Evolutionary conservation across 2,113 vertebrate genomes (phyloP), one percentile per base, ranked within the genome.

Genomic region (Podarcis cretensis): DNA sequence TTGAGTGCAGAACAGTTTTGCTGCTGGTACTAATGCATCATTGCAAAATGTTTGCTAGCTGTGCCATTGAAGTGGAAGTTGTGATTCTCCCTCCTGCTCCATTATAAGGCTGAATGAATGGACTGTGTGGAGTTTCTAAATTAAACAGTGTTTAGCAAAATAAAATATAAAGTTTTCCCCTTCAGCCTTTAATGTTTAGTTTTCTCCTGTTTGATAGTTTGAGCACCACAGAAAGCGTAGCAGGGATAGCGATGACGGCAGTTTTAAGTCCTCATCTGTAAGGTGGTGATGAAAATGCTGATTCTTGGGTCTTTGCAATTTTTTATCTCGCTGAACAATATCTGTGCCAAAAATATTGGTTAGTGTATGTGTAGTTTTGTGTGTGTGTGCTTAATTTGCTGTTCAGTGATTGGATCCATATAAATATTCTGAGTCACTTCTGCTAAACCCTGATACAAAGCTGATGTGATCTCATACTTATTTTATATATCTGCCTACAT

Each of bases 131-230:
- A 8, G 91, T 91, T 92, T 87, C 68, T 59, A 81, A 91, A 92
- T 63, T 76, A 89, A 90, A 48, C 71, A 65, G 76, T 77, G 57
- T 3, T 71, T 73, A 35, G 18, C n/a, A 32, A 69, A 48, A 43
- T 43, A 48, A 48, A 30, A 54, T 73, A 57, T n/a, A 37, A 77
- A 1, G 8, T 4, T 66, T 6, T 4, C 3, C 5, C 13, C 2
- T 12, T 57, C 2, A 5, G 13, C 27, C 9, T 83, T 86, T 10
- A 69, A 37, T 91, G 20, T 83, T 91, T 88, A 54, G 27, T 12
- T 89, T 91, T 88, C n/a, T 6, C 83, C 83, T 69, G 20, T 84
- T 75, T 79, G 92, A 54, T 90, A 57, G 25, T 86, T 90, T 79
- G 83, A 86, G n/a, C 30, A 0, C 86, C 77, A 30, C 91, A 59